phyloP scores from a whole-genome alignment of 2,113 vertebrate species.

The Megaceryle torquata region DNA sequence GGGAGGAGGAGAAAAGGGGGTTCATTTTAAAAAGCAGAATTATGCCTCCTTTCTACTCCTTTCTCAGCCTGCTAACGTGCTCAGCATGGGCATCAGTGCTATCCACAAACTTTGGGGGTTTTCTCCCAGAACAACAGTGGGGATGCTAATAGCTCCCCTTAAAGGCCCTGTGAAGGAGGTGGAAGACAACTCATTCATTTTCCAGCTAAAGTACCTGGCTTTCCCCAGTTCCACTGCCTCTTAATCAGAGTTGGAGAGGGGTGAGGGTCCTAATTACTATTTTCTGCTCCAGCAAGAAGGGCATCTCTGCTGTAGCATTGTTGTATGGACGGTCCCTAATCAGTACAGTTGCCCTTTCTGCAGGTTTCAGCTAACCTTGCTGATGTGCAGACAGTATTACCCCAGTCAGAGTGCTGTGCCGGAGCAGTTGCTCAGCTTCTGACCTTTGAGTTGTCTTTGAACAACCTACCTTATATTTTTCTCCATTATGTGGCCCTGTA shows the following conservation, averaged over 20 bases:
- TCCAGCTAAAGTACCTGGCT: not conserved
- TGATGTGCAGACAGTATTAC: not conserved
- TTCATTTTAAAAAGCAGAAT: not conserved
- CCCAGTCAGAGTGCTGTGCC: not conserved
- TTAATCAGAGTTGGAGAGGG: not conserved
- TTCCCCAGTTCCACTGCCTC: not conserved
- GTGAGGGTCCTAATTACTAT: rapidly evolving
- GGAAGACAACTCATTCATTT: not conserved
- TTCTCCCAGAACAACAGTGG: not conserved
- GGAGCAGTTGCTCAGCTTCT: not conserved
- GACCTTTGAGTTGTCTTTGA: not conserved
- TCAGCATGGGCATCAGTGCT: not conserved
- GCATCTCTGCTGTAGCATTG: not conserved
- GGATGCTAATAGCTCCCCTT: not conserved
- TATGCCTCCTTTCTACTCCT: not conserved
- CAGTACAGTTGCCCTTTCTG: not conserved
- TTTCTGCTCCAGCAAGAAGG: not conserved
- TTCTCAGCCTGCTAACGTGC: not conserved
- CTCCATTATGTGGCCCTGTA: not conserved
- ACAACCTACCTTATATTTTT: not conserved
- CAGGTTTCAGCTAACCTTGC: not conserved
- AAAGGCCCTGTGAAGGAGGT: not conserved
- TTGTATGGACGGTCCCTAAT: no score
- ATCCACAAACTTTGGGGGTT: not conserved
- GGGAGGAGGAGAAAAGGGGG: not conserved